Evolutionary conservation across 2,888 invertebrate species (phyloP), one percentile per base, ranked within the genome.

Genomic region (Rutpela maculata): DNA sequence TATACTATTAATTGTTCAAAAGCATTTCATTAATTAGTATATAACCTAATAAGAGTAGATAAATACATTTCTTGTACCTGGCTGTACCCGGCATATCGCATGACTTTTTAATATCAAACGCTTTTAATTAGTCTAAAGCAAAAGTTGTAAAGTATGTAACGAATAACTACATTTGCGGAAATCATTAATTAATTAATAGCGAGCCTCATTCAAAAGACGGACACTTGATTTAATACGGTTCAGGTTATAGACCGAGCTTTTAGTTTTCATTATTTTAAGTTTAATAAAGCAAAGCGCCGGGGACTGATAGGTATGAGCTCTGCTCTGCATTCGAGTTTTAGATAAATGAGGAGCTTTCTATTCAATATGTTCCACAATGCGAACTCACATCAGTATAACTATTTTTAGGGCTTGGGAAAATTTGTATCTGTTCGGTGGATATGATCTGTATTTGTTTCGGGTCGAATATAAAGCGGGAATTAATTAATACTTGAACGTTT

Each of bases 331-430:
- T 19, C 65, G 19, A 65, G 65, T 43, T 43, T 43, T 38, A 65
- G 38, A 65, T 65, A 65, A 65, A 65, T 43, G 65, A 65, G 65
- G 15, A 43, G 65, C 65, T 65, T 65, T 65, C 43, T 43, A 65
- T 65, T 43, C 65, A 43, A 65, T 62, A 65, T 65, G 65, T 22
- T 31, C 7, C 65, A 43, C 65, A 17, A 43, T 65, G 65, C 65
- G 38, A 38, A 22, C 65, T 65, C 43, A 38, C 65, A 65, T 65
- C 65, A 50, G 65, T 18, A 43, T 65, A 43, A 65, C 65, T 38
- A 43, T 19, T 43, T 43, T 43, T 15, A 43, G 63, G 19, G 15
- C 38, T 65, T 43, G 43, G 22, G 43, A n/a, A 38, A 65, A 65
- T 65, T 65, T 38, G 38, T 65, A 19, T 43, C 43, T 43, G 43